phyloP scores from a whole-genome alignment of 2,888 invertebrate genomes.

The Venustoraphidia nigricollis region DNA sequence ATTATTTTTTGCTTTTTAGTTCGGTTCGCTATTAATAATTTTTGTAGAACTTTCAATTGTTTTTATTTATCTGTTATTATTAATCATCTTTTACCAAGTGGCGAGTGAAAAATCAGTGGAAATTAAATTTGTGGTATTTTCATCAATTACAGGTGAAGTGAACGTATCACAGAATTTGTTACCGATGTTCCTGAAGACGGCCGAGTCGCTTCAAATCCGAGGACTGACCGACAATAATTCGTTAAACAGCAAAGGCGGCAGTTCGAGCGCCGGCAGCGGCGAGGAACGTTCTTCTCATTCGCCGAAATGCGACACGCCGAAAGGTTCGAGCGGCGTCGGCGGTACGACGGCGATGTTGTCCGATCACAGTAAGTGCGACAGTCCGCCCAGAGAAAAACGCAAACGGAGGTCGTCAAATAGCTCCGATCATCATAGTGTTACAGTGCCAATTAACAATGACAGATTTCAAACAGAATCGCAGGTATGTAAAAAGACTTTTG shows the following conservation, averaged over 20 bases:
- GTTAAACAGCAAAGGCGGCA: slow-evolving; percentile 28
- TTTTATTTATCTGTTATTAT: too few relatives aligned
- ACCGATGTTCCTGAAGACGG: slow-evolving; percentile 82
- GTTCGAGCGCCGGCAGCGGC: background rate
- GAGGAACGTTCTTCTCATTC: slow-evolving; percentile 1
- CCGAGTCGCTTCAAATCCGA: slow-evolving; percentile 79
- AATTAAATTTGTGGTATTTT: too few relatives aligned
- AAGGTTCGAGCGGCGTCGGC: slow-evolving; percentile 15
- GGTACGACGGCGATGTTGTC: slow-evolving; percentile 19
- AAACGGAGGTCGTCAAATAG: slow-evolving; percentile 50
- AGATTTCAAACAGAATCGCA: slow-evolving; percentile 51
- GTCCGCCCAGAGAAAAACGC: slow-evolving; percentile 35
- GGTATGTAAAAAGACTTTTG: slow-evolving; percentile 26
- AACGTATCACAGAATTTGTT: slow-evolving; percentile 84
- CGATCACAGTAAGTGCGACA: slow-evolving; percentile 17
- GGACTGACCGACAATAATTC: slow-evolving; percentile 78
- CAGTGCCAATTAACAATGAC: slow-evolving; percentile 44
- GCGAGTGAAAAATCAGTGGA: too few relatives aligned
- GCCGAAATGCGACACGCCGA: slow-evolving; percentile 7
- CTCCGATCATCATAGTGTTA: slow-evolving; percentile 33
- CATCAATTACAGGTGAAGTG: slow-evolving; percentile 50
- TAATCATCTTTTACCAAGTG: too few relatives aligned
- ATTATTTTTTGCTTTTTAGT: too few relatives aligned
- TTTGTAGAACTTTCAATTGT: too few relatives aligned
- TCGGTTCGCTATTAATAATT: too few relatives aligned